These are phyloP conservation scores for Panurus biarmicus DNA, from an alignment of 2,113 vertebrate genomes.

Conservation along the genomic window DNA sequence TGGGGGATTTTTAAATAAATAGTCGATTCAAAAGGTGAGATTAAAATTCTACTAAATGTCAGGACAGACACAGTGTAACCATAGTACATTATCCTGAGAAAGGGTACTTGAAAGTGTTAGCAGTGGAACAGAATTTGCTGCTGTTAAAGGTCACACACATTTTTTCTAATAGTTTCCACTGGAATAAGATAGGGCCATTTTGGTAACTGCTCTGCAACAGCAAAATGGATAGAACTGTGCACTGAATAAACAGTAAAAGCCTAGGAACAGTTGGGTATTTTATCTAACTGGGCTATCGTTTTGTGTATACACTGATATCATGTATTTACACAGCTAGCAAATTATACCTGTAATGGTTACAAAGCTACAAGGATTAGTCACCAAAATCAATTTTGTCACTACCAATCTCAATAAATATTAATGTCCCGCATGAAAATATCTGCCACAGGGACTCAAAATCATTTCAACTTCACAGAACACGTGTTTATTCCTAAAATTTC, in stretches of 20 bases:
- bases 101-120: background rate
- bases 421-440: background rate
- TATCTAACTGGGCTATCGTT: background rate
- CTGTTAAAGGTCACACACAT: constrained; percentile 5
- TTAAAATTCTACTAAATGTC: background rate
- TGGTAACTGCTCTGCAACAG: background rate
- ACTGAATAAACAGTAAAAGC: background rate
- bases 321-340: constrained; percentile 30
- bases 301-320: background rate
- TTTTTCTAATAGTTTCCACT: background rate
- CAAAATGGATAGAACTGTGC: background rate
- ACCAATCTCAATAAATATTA: constrained; percentile 40
- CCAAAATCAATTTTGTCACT: background rate
- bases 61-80: background rate
- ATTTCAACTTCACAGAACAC: background rate
- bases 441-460: background rate
- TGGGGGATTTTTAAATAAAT: background rate
- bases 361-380: constrained; percentile 28
- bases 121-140: background rate
- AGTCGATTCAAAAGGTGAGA: background rate
- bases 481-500: constrained; percentile 15
- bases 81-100: background rate
- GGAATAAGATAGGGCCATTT: background rate
- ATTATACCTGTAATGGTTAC: constrained; percentile 21
- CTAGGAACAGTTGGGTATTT: background rate